These are phyloP conservation scores for Serrognathus titanus DNA, from an alignment of 2,888 invertebrate genomes.

Conservation along the genomic window DNA sequence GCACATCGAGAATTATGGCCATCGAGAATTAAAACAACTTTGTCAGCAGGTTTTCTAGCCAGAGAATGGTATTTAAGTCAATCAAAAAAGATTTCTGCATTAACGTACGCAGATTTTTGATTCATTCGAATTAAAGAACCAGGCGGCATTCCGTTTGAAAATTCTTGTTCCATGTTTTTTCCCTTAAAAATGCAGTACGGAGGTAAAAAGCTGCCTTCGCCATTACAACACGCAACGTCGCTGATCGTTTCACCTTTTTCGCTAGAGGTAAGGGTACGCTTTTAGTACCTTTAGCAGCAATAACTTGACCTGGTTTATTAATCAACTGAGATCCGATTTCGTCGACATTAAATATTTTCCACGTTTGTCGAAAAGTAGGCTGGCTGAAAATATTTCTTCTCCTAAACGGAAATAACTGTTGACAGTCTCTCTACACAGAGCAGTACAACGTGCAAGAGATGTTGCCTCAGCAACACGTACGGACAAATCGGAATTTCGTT, in stretches of 20 bases:
- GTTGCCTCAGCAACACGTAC: no score
- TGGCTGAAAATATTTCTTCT: no score
- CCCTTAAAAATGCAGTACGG: slow-evolving; percentile 28
- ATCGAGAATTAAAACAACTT: slow-evolving; percentile 33
- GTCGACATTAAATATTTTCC: no score
- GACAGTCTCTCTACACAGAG: no score
- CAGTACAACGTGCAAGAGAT: no score
- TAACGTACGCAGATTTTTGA: no score
- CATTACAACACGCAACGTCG: slow-evolving; percentile 39
- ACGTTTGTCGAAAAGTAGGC: no score
- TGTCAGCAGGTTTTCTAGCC: slow-evolving; percentile 32
- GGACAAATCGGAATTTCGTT: no score
- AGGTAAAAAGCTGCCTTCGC: slow-evolving; percentile 34
- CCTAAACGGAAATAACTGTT: no score
- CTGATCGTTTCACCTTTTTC: slow-evolving; percentile 37
- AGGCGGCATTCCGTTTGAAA: slow-evolving; percentile 28
- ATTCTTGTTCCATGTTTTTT: slow-evolving; percentile 31
- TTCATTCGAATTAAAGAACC: slow-evolving; percentile 27
- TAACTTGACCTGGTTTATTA: slow-evolving; percentile 6
- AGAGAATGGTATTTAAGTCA: slow-evolving; percentile 32
- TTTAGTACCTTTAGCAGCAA: slow-evolving; percentile 26
- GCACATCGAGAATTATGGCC: slow-evolving; percentile 29
- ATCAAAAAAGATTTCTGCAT: slow-evolving; percentile 31
- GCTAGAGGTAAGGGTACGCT: no score
- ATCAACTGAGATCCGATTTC: slow-evolving; percentile 1